These are phyloP conservation scores for Tokudaia muenninki DNA, from an alignment of 2,797 vertebrate species.

Conservation along the genomic window DNA sequence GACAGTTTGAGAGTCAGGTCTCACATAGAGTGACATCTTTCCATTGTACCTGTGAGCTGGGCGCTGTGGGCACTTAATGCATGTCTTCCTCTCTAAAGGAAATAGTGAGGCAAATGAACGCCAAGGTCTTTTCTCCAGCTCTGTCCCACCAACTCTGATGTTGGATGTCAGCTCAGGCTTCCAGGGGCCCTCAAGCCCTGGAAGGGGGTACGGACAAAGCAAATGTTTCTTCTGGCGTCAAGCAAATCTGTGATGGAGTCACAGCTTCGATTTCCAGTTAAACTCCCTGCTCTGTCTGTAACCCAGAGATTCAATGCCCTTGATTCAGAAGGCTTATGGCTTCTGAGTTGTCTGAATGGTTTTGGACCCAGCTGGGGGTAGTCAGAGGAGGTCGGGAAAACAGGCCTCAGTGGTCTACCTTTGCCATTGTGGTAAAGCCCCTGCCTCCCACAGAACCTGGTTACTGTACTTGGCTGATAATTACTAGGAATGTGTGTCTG, in stretches of 20 bases:
- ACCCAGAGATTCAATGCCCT: not conserved
- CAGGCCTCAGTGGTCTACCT: not conserved
- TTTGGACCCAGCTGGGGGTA: not conserved
- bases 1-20: not conserved
- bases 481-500: not conserved
- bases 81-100: not conserved
- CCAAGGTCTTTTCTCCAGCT: not conserved
- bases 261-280: not conserved
- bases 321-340: not conserved
- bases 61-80: not conserved
- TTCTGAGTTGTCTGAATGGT: not conserved
- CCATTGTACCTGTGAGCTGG: not conserved
- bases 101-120: not conserved
- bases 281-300: not conserved
- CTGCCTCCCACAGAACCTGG: not conserved
- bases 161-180: not conserved
- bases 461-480: not conserved
- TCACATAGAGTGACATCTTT: not conserved
- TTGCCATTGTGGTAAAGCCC: not conserved
- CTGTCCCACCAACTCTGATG: not conserved
- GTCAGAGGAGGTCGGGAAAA: not conserved
- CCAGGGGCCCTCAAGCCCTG: not conserved
- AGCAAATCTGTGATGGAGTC: not conserved
- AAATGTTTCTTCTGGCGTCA: not conserved
- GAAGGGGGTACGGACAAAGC: not conserved